Percentiles rank a stretch among this genome's conserved stretches.
Evolutionary conservation across 2,113 vertebrate species (phyloP).

Genomic region (Megaceryle maxima): DNA sequence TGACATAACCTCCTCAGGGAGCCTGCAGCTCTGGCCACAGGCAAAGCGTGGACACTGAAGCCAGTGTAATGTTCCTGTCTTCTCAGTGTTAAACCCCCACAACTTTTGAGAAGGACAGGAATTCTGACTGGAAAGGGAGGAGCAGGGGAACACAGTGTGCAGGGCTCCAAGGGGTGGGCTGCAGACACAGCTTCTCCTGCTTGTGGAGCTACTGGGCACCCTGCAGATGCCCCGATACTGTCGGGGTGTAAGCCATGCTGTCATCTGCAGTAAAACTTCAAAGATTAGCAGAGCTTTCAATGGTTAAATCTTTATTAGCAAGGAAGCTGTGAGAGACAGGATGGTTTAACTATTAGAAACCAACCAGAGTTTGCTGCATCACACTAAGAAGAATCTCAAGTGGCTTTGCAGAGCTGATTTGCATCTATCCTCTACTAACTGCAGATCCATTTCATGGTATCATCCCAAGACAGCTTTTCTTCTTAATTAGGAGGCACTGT

Average conservation of each 20-base stretch:
- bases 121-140: not conserved
- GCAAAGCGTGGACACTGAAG: accelerated
- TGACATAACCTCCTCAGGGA: accelerated
- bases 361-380: not conserved
- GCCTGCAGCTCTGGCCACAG: not conserved
- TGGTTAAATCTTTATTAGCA: not conserved
- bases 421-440: not conserved
- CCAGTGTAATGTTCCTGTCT: not conserved
- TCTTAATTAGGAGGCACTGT: not conserved
- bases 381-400: not conserved
- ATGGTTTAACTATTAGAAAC: not conserved
- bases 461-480: not conserved
- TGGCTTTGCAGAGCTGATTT: not conserved
- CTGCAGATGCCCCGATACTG: not conserved
- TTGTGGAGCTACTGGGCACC: not conserved
- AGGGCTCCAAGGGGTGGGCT: no score
- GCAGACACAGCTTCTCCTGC: not conserved
- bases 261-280: not conserved
- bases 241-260: not conserved
- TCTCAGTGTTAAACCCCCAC: not conserved
- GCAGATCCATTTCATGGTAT: not conserved
- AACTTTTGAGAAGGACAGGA: not conserved
- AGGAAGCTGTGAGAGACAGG: not conserved
- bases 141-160: accelerated
- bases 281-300: not conserved